Evolutionary conservation across 2,888 invertebrate genomes (phyloP), one percentile per base, ranked within the genome.

Genomic region (Aricia artaxerxes): DNA sequence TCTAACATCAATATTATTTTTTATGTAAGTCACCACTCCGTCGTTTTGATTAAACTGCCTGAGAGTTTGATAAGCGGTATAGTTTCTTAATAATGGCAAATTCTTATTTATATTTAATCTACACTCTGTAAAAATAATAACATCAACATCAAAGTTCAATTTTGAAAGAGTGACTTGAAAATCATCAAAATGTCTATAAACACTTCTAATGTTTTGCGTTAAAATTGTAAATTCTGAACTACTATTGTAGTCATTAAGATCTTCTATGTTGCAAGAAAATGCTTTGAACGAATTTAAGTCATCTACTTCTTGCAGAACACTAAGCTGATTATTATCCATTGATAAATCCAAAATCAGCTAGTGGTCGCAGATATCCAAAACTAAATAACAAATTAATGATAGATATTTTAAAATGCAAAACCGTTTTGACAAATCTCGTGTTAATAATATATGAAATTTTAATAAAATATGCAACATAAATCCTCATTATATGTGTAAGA

Each of bases 91-190:
- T 49, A 49, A 7, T 49, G 49, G 49, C 11, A 49, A 49, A 49
- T 49, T 49, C 49, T 11, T 49, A 11, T 9, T 49, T 49, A 49
- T 49, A 9, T 49, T 49, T 69, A 69, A 9, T 24, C 31, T 24
- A 69, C 31, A 69, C 24, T 69, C 64, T 24, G 64, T 69, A 24
- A 69, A 69, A 7, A 69, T 24, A 69, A 24, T 69, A 69, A 69
- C 5, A 24, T 69, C 64, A 9, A 69, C 64, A 24, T 24, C 24
- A 7, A 69, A 69, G 6, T 69, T 69, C 16, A 69, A 31, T 69
- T 69, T 13, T 9, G 64, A 69, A 69, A 69, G 4, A 6, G 64
- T 69, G 9, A 31, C 31, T 69, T 69, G 64, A 5, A 69, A 24
- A 69, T 31, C 64, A 31, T 69, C 64, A 31, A 24, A 24, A 24